Conservation (phyloP, 1,140 invertebrate species). For the Lamellibrachia luymesi region DNA sequence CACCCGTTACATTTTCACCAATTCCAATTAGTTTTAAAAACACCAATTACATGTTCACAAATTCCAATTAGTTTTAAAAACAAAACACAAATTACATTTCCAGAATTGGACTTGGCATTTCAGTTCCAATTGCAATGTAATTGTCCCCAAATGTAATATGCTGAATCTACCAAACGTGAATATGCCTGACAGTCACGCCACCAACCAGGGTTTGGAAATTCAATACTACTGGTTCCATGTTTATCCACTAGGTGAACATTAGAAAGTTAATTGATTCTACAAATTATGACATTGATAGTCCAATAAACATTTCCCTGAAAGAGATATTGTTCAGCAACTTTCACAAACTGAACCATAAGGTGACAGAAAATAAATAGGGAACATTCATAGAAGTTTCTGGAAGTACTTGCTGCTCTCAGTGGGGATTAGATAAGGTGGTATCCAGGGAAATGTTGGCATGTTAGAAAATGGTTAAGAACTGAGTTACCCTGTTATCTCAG, state of each 20-base stretch:
- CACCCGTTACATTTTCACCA: too few species aligned
- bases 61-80: too few species aligned
- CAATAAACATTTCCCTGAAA: background rate
- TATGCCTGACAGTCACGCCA: background rate
- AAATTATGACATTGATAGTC: background rate
- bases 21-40: too few species aligned
- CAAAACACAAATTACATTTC: too few species aligned
- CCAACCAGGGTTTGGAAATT: background rate
- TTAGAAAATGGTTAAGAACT: background rate
- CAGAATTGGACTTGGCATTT: too few species aligned
- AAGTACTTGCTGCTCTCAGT: background rate
- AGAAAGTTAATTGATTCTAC: background rate
- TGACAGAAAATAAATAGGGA: background rate
- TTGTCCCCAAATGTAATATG: background rate
- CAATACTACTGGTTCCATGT: background rate
- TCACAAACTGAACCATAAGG: background rate
- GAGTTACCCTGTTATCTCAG: background rate
- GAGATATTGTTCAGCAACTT: background rate
- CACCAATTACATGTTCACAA: too few species aligned
- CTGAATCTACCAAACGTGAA: background rate
- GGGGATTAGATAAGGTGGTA: background rate
- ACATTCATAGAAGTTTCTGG: background rate
- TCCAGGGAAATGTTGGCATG: background rate
- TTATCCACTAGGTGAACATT: background rate
- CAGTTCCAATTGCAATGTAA: too few species aligned